Evolutionary conservation across 2,888 invertebrate genomes (phyloP), one percentile per base, ranked within the genome.

Genomic region (Epinotia ramella): DNA sequence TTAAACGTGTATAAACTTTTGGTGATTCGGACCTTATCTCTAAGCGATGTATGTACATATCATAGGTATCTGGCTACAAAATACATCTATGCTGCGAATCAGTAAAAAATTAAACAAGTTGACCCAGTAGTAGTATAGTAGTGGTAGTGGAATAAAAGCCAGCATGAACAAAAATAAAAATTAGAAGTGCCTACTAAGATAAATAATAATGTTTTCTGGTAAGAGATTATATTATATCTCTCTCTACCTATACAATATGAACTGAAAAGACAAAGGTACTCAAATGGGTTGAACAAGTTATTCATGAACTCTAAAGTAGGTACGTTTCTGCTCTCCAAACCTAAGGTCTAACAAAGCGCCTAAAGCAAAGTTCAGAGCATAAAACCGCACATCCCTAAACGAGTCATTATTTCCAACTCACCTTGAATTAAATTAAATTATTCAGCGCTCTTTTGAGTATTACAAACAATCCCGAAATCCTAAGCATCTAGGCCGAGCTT

Each of bases 381-480:
- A 33, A 59, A 49, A 56, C 63, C 73, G 57, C 73, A 33, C 20
- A 44, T 13, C 73, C 24, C 46, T 44, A 53, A 53, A 56, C 56
- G 72, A 65, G 62, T 18, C 59, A 64, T 53, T 40, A 65, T 49
- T 46, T 70, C 64, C 59, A 59, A 46, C 70, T 70, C 70, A 75
- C 74, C 70, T 74, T 70, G 64, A 75, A 49, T 59, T 70, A 65
- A 70, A 74, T 74, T 74, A 65, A 69, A 69, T 74, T 65, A 74
- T 69, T 64, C 74, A 59, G 64, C 59, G 33, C 69, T 74, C 74
- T 70, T 75, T 65, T 75, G 74, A 75, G 74, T 74, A 70, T 70
- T 59, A 70, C 74, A 60, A 70, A 75, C 70, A 75, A 60, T 60
- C 59, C 53, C 65, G 59, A 75, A 59, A 70, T 70, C 74, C 64